Evolutionary conservation across 2,888 invertebrate genomes (phyloP).

Genomic region (Rhodophaea formosa): DNA sequence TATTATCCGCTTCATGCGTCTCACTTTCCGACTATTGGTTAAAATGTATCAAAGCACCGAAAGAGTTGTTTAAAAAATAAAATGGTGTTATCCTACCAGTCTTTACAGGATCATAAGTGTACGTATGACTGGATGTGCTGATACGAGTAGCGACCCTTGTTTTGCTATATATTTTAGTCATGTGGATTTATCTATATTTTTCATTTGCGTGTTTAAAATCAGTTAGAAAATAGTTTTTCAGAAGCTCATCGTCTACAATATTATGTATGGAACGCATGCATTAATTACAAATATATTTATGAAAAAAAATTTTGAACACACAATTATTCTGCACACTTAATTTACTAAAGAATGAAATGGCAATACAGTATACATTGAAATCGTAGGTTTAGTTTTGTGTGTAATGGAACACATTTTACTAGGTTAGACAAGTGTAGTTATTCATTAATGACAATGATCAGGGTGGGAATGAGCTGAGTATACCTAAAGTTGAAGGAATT

Average conservation of each 20-base stretch:
- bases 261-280: constrained; percentile 23
- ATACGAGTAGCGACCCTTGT: constrained; percentile 30
- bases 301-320: constrained; percentile 4
- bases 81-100: not conserved
- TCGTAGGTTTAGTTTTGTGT: not conserved
- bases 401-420: constrained; percentile 1
- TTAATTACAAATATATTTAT: constrained; percentile 8
- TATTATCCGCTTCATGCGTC: too few relatives aligned
- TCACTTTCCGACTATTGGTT: too few relatives aligned
- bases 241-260: not conserved
- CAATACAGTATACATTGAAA: not conserved
- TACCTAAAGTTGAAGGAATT: too few relatives aligned
- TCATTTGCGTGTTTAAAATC: constrained; percentile 27
- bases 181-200: constrained; percentile 23
- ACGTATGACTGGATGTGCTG: constrained; percentile 31
- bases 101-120: not conserved
- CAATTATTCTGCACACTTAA: constrained; percentile 23
- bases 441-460: not conserved
- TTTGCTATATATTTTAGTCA: constrained; percentile 31
- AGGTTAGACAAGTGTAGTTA: not conserved
- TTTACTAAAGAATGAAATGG: constrained; percentile 3
- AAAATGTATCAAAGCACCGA: too few relatives aligned
- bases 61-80: too few relatives aligned
- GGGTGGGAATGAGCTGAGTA: too few relatives aligned
- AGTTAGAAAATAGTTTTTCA: not conserved